Conservation (phyloP, 1,140 invertebrate species). For the Nasonia vitripennis region DNA sequence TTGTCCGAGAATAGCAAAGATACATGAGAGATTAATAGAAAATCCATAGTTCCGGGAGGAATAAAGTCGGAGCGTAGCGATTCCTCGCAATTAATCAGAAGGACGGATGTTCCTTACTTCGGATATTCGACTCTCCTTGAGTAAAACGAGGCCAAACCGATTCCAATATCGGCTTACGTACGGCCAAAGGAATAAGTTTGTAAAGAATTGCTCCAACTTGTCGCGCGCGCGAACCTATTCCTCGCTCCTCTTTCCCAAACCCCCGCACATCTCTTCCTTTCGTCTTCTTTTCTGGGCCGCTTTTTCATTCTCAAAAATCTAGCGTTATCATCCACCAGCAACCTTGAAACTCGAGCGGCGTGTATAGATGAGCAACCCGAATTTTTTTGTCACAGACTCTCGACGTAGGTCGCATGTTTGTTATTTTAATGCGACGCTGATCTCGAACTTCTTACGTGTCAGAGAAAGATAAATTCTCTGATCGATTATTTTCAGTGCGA, state of each 20-base stretch:
- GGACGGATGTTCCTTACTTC: slow-evolving; percentile 23
- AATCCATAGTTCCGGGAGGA: slow-evolving; percentile 36
- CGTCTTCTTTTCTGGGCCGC: slow-evolving; percentile 13
- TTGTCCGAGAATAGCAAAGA: neutral
- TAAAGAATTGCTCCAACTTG: slow-evolving; percentile 46
- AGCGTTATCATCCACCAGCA: neutral
- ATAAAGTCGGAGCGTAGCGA: slow-evolving; percentile 13
- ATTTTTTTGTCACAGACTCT: neutral
- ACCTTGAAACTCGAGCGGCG: neutral
- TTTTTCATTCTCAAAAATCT: slow-evolving; percentile 20
- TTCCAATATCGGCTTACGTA: slow-evolving; percentile 43
- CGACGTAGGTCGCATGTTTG: no score
- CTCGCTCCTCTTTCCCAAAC: neutral
- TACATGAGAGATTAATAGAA: slow-evolving; percentile 38
- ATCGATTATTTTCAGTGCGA: no score
- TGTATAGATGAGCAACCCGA: neutral
- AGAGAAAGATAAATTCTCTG: no score
- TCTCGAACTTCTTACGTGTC: no score
- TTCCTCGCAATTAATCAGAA: slow-evolving; percentile 42
- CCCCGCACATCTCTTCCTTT: neutral
- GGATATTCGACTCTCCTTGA: slow-evolving; percentile 20
- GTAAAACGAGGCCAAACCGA: slow-evolving; percentile 40
- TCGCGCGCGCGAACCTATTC: neutral
- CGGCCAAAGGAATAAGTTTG: slow-evolving; percentile 34
- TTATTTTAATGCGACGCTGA: no score